Conservation (phyloP, 1,140 invertebrate species). For the Halictus rubicundus region DNA sequence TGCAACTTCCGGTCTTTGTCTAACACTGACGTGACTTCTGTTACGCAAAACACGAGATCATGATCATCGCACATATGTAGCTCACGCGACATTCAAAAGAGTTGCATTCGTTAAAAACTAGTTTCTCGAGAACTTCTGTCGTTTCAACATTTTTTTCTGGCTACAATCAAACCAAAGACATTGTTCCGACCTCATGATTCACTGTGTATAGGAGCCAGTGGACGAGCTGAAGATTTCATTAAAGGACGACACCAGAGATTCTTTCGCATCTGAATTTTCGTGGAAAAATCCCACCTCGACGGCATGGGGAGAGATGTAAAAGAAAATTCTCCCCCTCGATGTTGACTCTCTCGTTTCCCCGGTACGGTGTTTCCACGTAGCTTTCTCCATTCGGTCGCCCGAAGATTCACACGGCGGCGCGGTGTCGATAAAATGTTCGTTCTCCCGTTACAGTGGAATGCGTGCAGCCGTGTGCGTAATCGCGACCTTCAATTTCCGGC, state of each 20-base stretch:
- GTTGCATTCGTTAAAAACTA: too few species aligned
- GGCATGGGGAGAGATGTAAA: neutral
- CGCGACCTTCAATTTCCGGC: conserved; percentile 29
- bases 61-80: too few species aligned
- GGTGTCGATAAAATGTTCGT: conserved; percentile 13
- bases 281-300: neutral
- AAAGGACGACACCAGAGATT: neutral
- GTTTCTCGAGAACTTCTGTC: too few species aligned
- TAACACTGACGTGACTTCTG: too few species aligned
- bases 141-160: too few species aligned
- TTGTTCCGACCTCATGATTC: neutral
- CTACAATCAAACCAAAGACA: neutral
- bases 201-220: neutral
- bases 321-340: neutral
- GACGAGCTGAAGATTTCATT: conserved; percentile 2
- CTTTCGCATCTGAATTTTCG: neutral
- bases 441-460: conserved; percentile 23
- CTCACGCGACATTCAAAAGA: too few species aligned
- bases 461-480: conserved; percentile 27
- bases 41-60: too few species aligned
- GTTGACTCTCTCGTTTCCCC: neutral
- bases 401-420: neutral
- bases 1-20: too few species aligned
- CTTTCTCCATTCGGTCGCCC: neutral
- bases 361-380: neutral